Base-by-base conservation (phyloP, 2,888 invertebrate genomes). In the Drosophila infuscata region DNA sequence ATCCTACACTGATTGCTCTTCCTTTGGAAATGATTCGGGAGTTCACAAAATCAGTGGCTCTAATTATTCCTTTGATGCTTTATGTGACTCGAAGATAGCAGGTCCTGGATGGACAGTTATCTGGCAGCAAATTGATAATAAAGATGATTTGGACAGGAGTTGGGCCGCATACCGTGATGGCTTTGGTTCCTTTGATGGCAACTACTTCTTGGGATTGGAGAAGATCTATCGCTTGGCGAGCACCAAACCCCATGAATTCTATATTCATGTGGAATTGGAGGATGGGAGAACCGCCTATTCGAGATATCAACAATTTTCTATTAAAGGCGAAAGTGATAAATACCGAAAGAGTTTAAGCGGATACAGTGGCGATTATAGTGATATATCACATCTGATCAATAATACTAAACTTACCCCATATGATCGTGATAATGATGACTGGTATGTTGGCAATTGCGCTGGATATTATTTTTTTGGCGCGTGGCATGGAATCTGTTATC, bases 361-460 rank as follows among this genome's bases (percentile, higher is more conserved):
- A 36, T 36, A 15, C 6, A 36, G 36, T 6, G 15, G 36, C 0
- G 0, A 36, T 36, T 12, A 5, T 5, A 0, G 20, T 0, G 1
- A 25, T 25, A 25, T 1, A 25, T 1, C 20, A 25, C 20, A 1
- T 25, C 20, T 25, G 20, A 25, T 1, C 20, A 25, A 25, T 25
- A 25, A 25, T 0, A 0, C 20, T 12, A 36, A 15, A 36, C 15
- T 36, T 36, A 0, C 15, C 3, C 15, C 36, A 15, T 3, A 36
- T 36, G 15, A 36, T 36, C 36, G 36, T 15, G 2, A 36, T 36
- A 36, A 36, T 36, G 6, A 36, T 36, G 3, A 6, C 36, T 36
- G 36, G 36, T 15, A 4, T 15, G 2, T 0, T 3, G 15, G 2
- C 36, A 15, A 15, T 15, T 36, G 36, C 6, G 36, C 36, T n/a